phyloP scores from a whole-genome alignment of 2,113 vertebrate species.

The Solea senegalensis region DNA sequence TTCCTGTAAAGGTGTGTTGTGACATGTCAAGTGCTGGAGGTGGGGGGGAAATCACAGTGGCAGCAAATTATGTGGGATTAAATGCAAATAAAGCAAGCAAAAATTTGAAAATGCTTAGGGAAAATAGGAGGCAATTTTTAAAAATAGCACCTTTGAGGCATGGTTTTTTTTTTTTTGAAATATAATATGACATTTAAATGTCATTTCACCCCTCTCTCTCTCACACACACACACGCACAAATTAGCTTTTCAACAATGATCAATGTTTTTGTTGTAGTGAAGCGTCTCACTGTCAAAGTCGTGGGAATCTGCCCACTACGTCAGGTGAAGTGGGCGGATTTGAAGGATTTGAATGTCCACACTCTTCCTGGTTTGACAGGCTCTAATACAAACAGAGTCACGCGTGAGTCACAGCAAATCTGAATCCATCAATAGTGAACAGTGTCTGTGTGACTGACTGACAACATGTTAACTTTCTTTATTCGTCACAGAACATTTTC shows the following conservation, averaged over 20 bases:
- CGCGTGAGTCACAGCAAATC: not conserved
- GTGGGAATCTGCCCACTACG: not conserved
- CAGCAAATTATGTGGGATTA: no score
- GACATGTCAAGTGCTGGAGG: conserved; percentile 6
- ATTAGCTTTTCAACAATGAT: not conserved
- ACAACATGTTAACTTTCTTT: not conserved
- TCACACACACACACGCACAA: no score
- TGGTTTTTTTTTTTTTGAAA: no score
- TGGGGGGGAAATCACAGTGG: no score
- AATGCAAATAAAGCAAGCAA: no score
- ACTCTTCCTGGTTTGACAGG: conserved; percentile 17
- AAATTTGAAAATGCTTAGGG: no score
- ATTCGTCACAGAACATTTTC: not conserved
- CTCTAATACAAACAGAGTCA: conserved; percentile 33
- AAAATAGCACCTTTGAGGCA: no score
- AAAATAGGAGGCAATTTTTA: no score
- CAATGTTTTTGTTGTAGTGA: not conserved
- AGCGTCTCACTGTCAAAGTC: not conserved
- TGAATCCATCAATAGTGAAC: not conserved
- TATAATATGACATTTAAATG: no score
- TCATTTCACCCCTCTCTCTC: no score
- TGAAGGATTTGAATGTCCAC: not conserved
- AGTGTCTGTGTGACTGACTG: not conserved
- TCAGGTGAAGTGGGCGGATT: conserved; percentile 42
- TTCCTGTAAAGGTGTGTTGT: conserved; percentile 33